Evolutionary conservation across 1,140 invertebrate genomes (phyloP).

Genomic region (Chironomus striatipennis): DNA sequence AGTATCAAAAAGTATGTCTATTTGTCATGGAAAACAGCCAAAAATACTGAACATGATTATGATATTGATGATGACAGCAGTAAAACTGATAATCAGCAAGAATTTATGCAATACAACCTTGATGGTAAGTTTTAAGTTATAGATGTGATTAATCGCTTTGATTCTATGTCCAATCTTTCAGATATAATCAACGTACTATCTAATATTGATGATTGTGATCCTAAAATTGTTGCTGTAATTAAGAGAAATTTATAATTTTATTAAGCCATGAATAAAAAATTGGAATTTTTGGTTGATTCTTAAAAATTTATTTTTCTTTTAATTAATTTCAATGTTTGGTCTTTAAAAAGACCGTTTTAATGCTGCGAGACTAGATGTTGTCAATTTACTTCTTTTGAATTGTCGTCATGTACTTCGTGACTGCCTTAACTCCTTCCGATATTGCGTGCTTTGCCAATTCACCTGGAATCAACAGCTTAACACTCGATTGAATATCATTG

Average conservation of each 20-base stretch:
- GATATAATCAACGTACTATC: neutral
- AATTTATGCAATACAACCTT: neutral
- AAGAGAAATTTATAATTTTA: neutral
- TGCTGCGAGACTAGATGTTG: too few species aligned
- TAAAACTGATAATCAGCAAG: conserved; percentile 12
- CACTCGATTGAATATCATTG: too few species aligned
- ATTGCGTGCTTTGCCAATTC: too few species aligned
- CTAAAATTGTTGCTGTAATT: neutral
- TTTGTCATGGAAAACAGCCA: neutral
- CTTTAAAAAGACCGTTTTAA: too few species aligned
- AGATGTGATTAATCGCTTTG: neutral
- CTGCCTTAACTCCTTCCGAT: too few species aligned
- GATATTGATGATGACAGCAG: neutral
- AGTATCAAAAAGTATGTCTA: neutral
- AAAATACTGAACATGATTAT: conserved; percentile 3
- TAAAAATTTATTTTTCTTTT: too few species aligned
- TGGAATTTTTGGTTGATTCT: too few species aligned
- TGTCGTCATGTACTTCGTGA: too few species aligned
- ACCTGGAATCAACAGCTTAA: too few species aligned
- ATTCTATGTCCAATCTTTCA: neutral
- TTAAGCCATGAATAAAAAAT: too few species aligned
- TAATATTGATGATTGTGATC: conserved; percentile 18
- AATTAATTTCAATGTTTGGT: too few species aligned
- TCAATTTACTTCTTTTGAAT: too few species aligned
- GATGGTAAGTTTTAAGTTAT: neutral